Evolutionary conservation across 2,797 vertebrate species (phyloP), one percentile per base, ranked within the genome.

Genomic region (Bradypus variegatus): DNA sequence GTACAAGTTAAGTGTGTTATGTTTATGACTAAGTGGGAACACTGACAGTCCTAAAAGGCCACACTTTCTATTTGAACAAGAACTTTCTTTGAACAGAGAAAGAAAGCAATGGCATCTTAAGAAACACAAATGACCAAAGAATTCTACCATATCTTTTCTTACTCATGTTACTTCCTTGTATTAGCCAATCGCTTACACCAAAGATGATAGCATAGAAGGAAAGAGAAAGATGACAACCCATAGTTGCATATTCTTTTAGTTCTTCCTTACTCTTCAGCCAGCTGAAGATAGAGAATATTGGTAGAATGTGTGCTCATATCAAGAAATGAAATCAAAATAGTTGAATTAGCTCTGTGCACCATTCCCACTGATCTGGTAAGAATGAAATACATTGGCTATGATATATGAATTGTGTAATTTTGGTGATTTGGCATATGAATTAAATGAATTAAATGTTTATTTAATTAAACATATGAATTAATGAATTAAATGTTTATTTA

Each of bases 71-170:
- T 85, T 90, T 36, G 84, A 85, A 83, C 14, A 25, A 82, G 86
- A 82, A 86, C 36, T 78, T 90, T 53, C 73, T 91, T 89, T 72
- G 29, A 93, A 73, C 67, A 50, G 72, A 87, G 70, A 83, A 70
- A 94, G 79, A 69, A 88, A 93, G 41, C 67, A 76, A 48, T 77
- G 70, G 15, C 48, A 77, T 81, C 64, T 33, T 67, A 75, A 88
- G 45, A 80, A 70, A 87, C 36, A 90, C 45, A 73, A 67, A 50
- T 79, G 31, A 78, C 70, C 48, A 36, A 69, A 36, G 33, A 75
- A 69, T 11, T 0, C 2, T 55, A 23, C 83, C 36, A 48, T 55
- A 67, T 9, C 12, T 58, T 89, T 83, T 70, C 41, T 81, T 70
- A 77, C 19, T 76, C 11, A 8, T 53, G 50, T 50, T 88, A 21